These are phyloP conservation scores for Ctenicera cuprea DNA, from an alignment of 2,888 invertebrate species.

Conservation along the genomic window DNA sequence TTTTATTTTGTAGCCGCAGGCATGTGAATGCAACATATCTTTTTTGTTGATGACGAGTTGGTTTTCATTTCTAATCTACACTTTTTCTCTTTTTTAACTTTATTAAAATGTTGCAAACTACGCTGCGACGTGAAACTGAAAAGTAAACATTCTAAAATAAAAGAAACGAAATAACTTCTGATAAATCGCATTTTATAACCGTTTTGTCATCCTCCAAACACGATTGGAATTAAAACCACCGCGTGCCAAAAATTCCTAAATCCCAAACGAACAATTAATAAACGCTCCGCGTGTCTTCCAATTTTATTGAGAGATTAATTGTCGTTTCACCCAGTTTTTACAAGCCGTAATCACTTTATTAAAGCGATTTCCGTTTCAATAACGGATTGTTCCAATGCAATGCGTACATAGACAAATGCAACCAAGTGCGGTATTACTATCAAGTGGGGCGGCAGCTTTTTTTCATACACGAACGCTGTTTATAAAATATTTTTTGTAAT, in stretches of 20 bases:
- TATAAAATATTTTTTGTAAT: slow-evolving; percentile 7
- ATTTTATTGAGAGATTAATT: slow-evolving; percentile 15
- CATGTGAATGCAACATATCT: slow-evolving; percentile 10
- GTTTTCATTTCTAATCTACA: slow-evolving; percentile 14
- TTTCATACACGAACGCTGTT: slow-evolving; percentile 1
- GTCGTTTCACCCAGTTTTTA: slow-evolving; percentile 8
- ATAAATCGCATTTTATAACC: neutral
- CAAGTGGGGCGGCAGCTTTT: slow-evolving; percentile 2
- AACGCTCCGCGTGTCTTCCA: slow-evolving; percentile 5
- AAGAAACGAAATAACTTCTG: neutral
- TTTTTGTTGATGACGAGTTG: slow-evolving; percentile 10
- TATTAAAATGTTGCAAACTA: neutral
- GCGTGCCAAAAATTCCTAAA: slow-evolving; percentile 3
- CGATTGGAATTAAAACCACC: slow-evolving; percentile 8
- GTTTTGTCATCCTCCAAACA: slow-evolving; percentile 3
- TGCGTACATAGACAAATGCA: slow-evolving; percentile 5
- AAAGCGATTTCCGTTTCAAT: slow-evolving; percentile 5
- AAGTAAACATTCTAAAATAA: slow-evolving; percentile 24
- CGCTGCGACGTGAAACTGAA: neutral
- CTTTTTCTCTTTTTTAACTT: neutral
- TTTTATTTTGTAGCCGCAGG: slow-evolving; percentile 13
- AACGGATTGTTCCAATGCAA: slow-evolving; percentile 9
- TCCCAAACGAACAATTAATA: slow-evolving; percentile 18
- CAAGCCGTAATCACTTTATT: slow-evolving; percentile 12
- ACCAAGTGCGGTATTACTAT: slow-evolving; percentile 9